Conservation (phyloP, 2,888 invertebrate genomes). For the Pammene aurita region DNA sequence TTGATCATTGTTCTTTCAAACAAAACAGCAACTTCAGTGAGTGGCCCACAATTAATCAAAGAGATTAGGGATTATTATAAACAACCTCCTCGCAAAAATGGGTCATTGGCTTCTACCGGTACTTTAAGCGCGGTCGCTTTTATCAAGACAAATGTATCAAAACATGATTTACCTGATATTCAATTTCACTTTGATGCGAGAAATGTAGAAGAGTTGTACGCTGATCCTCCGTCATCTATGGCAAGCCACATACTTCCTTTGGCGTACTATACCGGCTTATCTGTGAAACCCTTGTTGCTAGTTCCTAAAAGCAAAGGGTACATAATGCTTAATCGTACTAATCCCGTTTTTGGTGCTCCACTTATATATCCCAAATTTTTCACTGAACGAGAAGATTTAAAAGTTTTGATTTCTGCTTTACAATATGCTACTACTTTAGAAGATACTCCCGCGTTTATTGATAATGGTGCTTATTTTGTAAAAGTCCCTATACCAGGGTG, state of each 20-base stretch:
- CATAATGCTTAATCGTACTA: constrained; percentile 84
- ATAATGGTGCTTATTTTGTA: constrained; percentile 82
- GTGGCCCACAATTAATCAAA: constrained; percentile 62
- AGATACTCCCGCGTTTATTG: constrained; percentile 82
- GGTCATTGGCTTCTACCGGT: constrained; percentile 82
- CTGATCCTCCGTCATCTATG: constrained; percentile 80
- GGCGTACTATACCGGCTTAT: constrained; percentile 85
- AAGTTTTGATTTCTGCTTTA: constrained; percentile 84
- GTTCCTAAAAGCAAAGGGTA: constrained; percentile 86
- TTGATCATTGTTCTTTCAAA: constrained; percentile 76
- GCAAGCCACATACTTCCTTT: constrained; percentile 81
- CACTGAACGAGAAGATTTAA: constrained; percentile 84
- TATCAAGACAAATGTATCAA: constrained; percentile 80
- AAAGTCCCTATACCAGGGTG: constrained; percentile 85
- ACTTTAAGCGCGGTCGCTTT: constrained; percentile 84
- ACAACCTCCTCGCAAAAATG: constrained; percentile 67
- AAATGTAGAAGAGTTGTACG: constrained; percentile 82
- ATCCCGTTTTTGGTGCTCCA: constrained; percentile 89
- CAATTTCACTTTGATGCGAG: constrained; percentile 86
- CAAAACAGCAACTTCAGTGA: constrained; percentile 77
- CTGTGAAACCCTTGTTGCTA: constrained; percentile 84
- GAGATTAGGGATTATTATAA: constrained; percentile 74
- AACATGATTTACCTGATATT: constrained; percentile 83
- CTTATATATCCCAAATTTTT: constrained; percentile 88
- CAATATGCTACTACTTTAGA: constrained; percentile 84